phyloP scores from a whole-genome alignment of 2,888 invertebrate genomes.

The Melikaiella ostensackeni region DNA sequence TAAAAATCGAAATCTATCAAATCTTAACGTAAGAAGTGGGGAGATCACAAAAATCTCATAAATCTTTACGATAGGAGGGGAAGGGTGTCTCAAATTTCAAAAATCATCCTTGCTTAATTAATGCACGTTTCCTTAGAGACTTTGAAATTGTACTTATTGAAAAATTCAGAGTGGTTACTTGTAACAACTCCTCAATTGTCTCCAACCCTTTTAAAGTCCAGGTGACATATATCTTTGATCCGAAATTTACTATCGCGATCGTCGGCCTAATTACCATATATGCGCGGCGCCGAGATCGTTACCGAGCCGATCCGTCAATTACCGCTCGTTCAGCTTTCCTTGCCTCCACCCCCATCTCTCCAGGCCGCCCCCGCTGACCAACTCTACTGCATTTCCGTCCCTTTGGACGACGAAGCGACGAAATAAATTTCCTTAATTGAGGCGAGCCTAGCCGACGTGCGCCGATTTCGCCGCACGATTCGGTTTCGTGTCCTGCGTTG shows the following conservation, averaged over 20 bases:
- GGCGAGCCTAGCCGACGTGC: slow-evolving; percentile 55
- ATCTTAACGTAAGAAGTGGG: too few species aligned
- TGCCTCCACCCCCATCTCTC: slow-evolving; percentile 43
- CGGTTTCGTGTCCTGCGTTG: slow-evolving; percentile 36
- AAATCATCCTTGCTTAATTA: too few species aligned
- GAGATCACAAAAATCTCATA: too few species aligned
- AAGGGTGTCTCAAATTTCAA: too few species aligned
- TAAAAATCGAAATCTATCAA: too few species aligned
- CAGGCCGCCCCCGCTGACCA: slow-evolving; percentile 32
- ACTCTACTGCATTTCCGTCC: slow-evolving; percentile 51
- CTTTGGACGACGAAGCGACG: slow-evolving; percentile 54
- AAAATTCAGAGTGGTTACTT: too few species aligned
- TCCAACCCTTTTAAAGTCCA: slow-evolving; percentile 14
- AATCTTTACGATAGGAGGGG: too few species aligned
- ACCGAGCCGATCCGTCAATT: slow-evolving; percentile 62
- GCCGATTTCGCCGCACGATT: slow-evolving; percentile 52
- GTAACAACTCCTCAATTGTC: neutral
- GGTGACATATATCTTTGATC: slow-evolving; percentile 49
- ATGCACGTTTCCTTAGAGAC: too few species aligned
- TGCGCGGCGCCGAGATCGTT: slow-evolving; percentile 58
- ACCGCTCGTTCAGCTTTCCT: slow-evolving; percentile 53
- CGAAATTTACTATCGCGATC: slow-evolving; percentile 59
- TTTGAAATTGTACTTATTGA: too few species aligned
- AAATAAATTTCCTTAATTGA: slow-evolving; percentile 66
- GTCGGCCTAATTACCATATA: slow-evolving; percentile 61